Evolutionary conservation across 2,888 invertebrate genomes (phyloP), one percentile per base, ranked within the genome.

Genomic region (Hermaeophaga mercurialis): DNA sequence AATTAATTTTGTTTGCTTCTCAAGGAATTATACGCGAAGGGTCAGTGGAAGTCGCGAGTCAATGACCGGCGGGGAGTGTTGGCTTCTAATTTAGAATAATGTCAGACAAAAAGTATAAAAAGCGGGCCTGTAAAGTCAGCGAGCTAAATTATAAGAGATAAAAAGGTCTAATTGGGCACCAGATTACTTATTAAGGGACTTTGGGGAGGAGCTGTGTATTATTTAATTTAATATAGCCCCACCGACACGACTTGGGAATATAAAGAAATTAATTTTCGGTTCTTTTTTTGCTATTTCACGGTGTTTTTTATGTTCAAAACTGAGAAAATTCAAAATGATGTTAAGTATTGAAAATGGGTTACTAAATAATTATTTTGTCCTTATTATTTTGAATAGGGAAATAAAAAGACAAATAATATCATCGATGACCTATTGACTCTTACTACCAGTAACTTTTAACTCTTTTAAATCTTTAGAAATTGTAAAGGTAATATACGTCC

Each of bases 11-110:
- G 34, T 46, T 46, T 8, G 22, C 6, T 14, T 12, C 1, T 43
- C 1, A 15, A 15, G 41, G 41, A 7, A 11, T 34, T 22, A 22
- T 46, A 33, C 33, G 19, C 14, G 17, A 34, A 19, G 33, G 46
- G 46, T 46, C 46, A 46, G 22, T 33, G 14, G 12, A 46, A 46
- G 33, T 46, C 46, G 19, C 9, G 34, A 46, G 46, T 46, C 46
- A 34, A 46, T 33, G 46, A 19, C 34, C 45, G 19, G n/a, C 12
- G 31, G 22, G 39, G n/a, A 39, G 8, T 39, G 19, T 31, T 18
- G 33, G 28, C n/a, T 15, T 26, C 17, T 28, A 44, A 44, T 44
- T 44, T 28, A 11, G 15, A 22, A 18, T 19, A 46, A 46, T 34
- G 8, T 9, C 5, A 9, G 26, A 26, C 6, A 9, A 9, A 26